Percentiles rank a stretch among this genome's conserved stretches.
Evolutionary conservation across 2,797 vertebrate genomes (phyloP).

Genomic region (Bovichtus variegatus): DNA sequence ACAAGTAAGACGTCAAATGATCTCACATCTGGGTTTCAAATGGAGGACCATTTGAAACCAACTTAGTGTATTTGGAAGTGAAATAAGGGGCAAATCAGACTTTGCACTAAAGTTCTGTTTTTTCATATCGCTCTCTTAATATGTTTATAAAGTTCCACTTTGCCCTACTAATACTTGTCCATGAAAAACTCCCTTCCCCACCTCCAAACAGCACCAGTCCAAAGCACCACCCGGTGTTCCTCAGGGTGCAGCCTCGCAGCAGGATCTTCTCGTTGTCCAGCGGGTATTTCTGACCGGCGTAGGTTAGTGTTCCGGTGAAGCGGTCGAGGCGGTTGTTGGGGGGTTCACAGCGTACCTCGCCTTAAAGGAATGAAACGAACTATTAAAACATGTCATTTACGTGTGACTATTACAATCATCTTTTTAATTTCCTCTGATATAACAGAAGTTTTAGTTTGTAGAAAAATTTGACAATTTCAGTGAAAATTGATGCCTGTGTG

Average conservation of each 20-base stretch:
- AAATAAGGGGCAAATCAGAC: neutral
- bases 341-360: conserved; percentile 91
- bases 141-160: neutral
- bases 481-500: neutral
- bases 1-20: neutral
- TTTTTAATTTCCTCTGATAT: neutral
- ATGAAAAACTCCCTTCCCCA: conserved; percentile 51
- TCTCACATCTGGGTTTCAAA: neutral
- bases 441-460: neutral
- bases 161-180: neutral
- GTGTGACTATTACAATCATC: neutral
- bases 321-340: conserved; percentile 95
- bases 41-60: neutral
- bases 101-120: no score
- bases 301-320: conserved; percentile 89
- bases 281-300: conserved; percentile 84
- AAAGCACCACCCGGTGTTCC: conserved; percentile 97
- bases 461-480: neutral
- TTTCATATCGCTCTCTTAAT: neutral
- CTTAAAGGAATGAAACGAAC: conserved; percentile 68
- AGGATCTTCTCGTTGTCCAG: conserved; percentile 93
- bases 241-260: conserved; percentile 93
- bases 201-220: conserved; percentile 95
- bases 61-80: neutral
- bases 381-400: neutral